Percentiles rank a stretch among this genome's conserved stretches.
phyloP scores from a whole-genome alignment of 2,888 invertebrate species.

The Amphipyra tragopoginis region DNA sequence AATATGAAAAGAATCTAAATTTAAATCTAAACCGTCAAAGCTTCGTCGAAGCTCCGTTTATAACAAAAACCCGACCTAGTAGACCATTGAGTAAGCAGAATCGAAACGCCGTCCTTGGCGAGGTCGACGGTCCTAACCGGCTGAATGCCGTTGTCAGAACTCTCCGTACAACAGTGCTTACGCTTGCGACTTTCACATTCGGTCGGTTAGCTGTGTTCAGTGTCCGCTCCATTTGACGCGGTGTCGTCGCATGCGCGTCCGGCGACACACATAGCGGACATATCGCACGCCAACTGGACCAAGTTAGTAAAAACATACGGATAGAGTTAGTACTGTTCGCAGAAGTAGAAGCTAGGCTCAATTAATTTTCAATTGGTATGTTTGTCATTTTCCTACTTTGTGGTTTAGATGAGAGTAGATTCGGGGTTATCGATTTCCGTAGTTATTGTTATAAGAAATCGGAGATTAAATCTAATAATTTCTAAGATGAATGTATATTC shows the following conservation, averaged over 20 bases:
- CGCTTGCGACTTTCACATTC: conserved; percentile 67
- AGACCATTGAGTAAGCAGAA: conserved; percentile 83
- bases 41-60: conserved; percentile 71
- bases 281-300: conserved; percentile 87
- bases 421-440: neutral
- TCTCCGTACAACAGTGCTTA: conserved; percentile 12
- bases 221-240: conserved; percentile 87
- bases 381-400: conserved; percentile 27
- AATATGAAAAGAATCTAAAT: conserved; percentile 47
- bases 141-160: conserved; percentile 48
- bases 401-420: neutral
- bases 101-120: conserved; percentile 84
- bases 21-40: conserved; percentile 33
- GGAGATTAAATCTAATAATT: too few species aligned
- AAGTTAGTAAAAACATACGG: conserved; percentile 84
- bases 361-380: conserved; percentile 56
- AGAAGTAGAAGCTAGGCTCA: conserved; percentile 55
- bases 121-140: conserved; percentile 76
- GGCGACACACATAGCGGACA: conserved; percentile 87
- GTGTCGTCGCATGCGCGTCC: conserved; percentile 80
- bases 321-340: conserved; percentile 65
- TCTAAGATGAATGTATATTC: too few species aligned
- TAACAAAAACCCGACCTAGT: conserved; percentile 81
- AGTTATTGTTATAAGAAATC: neutral
- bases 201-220: conserved; percentile 68